Percentiles rank a stretch among this genome's conserved stretches.
Conservation (phyloP, 2,113 vertebrate species). For the Phocoena phocoena region DNA sequence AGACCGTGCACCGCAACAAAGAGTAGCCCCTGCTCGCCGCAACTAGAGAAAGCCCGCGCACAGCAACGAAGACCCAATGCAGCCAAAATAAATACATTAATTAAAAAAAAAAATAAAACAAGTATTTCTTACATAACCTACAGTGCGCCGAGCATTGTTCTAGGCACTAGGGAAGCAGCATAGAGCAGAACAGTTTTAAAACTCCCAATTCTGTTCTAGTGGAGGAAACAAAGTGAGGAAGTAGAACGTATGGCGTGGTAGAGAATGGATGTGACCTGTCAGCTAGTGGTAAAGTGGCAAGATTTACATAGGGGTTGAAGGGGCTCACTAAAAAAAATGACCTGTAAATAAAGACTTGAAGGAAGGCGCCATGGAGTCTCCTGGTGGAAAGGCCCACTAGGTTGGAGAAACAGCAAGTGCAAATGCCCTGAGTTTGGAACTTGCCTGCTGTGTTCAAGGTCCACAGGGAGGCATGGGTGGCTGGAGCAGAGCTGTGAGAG, state of each 20-base stretch:
- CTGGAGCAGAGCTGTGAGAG: neutral
- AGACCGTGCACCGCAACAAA: no score
- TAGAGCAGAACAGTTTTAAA: neutral
- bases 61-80: no score
- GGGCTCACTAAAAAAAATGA: no score
- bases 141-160: neutral
- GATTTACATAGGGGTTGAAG: neutral
- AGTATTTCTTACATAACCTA: neutral
- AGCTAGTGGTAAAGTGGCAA: neutral
- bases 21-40: no score
- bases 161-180: neutral
- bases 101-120: neutral
- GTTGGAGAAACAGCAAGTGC: neutral
- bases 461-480: neutral
- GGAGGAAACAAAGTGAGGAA: neutral
- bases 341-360: neutral
- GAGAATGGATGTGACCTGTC: accelerated
- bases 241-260: accelerated
- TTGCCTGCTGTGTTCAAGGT: neutral
- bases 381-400: neutral
- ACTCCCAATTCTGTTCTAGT: neutral
- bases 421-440: neutral
- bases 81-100: no score
- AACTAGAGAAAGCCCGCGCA: no score
- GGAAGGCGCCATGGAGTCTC: accelerated